Evolutionary conservation across 2,113 vertebrate genomes (phyloP), one percentile per base, ranked within the genome.

Genomic region (Steatornis caripensis): DNA sequence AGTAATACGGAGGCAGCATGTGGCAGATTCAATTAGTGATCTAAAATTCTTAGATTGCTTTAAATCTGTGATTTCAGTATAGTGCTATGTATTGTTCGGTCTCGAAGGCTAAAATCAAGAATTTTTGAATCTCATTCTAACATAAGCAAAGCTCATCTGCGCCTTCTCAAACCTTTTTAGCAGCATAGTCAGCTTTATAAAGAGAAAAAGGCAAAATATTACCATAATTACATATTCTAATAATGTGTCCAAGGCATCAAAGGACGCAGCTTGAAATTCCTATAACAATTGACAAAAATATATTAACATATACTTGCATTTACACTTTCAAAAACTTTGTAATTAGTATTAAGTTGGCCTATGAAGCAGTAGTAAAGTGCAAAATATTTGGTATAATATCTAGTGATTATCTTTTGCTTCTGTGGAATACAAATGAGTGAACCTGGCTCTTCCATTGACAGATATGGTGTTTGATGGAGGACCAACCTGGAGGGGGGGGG

Each of bases 291-390:
- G 81, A 94, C 71, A 97, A 97, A 95, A 98, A 98, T 97, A 98
- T 98, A 98, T 98, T 98, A 98, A 97, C 84, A 93, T 95, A 95
- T 91, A 98, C 90, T 97, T 97, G 96, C 97, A 97, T 98, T 98
- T 98, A 98, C 95, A 97, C 70, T 96, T 96, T 74, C 68, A 95
- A 94, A 93, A 95, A 80, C n/a, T 93, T 89, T 71, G 80, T 78
- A 95, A 62, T 94, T 87, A 97, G 91, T 74, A 75, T 72, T 93
- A 87, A 90, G 49, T 69, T 90, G 93, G 94, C 87, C 88, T 84
- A 84, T n/a, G 83, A 95, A 94, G 93, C 78, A 87, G 69, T 57
- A 95, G 71, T 96, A 97, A 97, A 96, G 95, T 89, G 94, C 91
- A 84, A 93, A 93, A 51, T 57, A 85, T 91, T 87, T 97, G 94